Base-by-base conservation (phyloP, 2,888 invertebrate genomes). In the Apamea monoglypha region DNA sequence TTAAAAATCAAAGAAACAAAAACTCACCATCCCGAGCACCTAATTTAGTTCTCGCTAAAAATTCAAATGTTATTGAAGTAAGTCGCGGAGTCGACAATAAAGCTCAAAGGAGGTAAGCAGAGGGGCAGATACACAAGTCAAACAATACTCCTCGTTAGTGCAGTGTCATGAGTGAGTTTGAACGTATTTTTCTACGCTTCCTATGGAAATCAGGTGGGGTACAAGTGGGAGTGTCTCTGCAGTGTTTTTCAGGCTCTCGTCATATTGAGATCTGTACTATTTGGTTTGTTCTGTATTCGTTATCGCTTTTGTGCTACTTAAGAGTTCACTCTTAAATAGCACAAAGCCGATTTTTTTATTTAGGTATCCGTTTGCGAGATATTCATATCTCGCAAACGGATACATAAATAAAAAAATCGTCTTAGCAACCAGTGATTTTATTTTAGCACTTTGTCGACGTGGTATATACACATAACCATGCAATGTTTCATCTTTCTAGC, bases 81-180 rank as follows among this genome's bases (percentile, higher is more conserved):
- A 73, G 66, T 74, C 75, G 16, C 14, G 16, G 82, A 47, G 69
- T 68, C 59, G 71, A 86, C 82, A 84, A 82, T 61, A 69, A 76
- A 73, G 56, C 64, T 73, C 61, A 72, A 56, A n/a, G 69, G 69
- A 67, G 82, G 76, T 76, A 53, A 74, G 87, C 76, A 83, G 87
- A 63, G 63, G 6, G n/a, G 71, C 63, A 85, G 78, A 83, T 74
- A 76, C 75, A 86, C 76, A 74, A 86, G 69, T 78, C 87, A 85
- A 85, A 86, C 87, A 86, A 87, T 87, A 67, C 66, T 63, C 21
- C 85, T 85, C 87, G 85, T 85, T 87, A 87, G 76, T 61, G 63
- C 80, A 72, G 56, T n/a, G 76, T 77, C 84, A 83, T 85, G 84
- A 78, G 87, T 74, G 75, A 83, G 73, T 87, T 81, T 76, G 32